phyloP scores from a whole-genome alignment of 2,888 invertebrate species.

The Steromphala cineraria region DNA sequence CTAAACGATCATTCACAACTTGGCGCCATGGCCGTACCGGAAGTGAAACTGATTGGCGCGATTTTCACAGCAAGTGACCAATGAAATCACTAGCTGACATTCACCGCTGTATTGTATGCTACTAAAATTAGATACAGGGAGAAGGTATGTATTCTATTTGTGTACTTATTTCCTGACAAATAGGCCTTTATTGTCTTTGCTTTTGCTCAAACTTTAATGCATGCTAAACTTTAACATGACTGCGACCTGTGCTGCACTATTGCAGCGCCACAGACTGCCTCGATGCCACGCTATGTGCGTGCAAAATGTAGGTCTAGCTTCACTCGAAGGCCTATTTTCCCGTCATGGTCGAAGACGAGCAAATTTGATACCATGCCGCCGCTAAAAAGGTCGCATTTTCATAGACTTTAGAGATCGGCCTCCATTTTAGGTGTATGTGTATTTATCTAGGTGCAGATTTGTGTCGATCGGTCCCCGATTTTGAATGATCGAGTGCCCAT shows the following conservation, averaged over 20 bases:
- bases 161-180: slow-evolving; percentile 35
- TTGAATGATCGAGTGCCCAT: not conserved
- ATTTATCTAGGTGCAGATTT: slow-evolving; percentile 1
- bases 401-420: not conserved
- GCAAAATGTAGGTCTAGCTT: not conserved
- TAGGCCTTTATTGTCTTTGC: slow-evolving; percentile 22
- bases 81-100: slow-evolving; percentile 45
- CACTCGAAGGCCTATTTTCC: slow-evolving; percentile 23
- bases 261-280: not conserved
- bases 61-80: slow-evolving; percentile 39
- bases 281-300: not conserved
- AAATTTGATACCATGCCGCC: slow-evolving; percentile 40
- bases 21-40: slow-evolving; percentile 51
- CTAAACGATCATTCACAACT: slow-evolving; percentile 36
- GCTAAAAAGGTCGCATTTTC: slow-evolving; percentile 3
- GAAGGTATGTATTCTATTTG: slow-evolving; percentile 59
- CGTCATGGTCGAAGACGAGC: slow-evolving; percentile 37
- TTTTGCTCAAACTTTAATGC: slow-evolving; percentile 28
- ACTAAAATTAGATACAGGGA: slow-evolving; percentile 64
- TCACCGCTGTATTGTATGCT: slow-evolving; percentile 56
- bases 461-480: not conserved
- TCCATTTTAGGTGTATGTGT: slow-evolving; percentile 6
- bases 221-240: slow-evolving; percentile 19
- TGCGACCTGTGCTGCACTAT: not conserved
- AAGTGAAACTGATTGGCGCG: slow-evolving; percentile 40